phyloP scores from a whole-genome alignment of 1,140 invertebrate genomes.

The Plutomurus gul region DNA sequence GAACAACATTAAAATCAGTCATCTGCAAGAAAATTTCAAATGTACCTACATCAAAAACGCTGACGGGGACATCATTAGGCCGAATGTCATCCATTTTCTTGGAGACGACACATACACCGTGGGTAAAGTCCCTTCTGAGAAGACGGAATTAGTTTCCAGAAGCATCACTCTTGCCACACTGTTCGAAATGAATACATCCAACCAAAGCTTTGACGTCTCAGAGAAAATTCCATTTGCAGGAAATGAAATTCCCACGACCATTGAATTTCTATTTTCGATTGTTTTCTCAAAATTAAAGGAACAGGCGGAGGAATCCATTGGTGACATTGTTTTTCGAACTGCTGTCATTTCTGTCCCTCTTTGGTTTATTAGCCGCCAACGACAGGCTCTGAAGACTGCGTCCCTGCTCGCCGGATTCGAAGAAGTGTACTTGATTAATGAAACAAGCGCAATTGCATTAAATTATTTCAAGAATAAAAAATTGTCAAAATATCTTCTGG shows the following conservation, averaged over 20 bases:
- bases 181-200: background rate
- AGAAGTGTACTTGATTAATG: constrained; percentile 14
- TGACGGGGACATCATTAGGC: too few relatives aligned
- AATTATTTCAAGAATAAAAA: background rate
- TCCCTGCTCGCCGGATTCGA: background rate
- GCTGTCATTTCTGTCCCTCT: background rate
- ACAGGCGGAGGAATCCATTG: background rate
- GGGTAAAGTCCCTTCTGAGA: too few relatives aligned
- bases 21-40: background rate
- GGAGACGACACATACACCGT: too few relatives aligned
- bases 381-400: background rate
- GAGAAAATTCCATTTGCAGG: background rate
- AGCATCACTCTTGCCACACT: too few relatives aligned
- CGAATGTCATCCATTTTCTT: too few relatives aligned
- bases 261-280: background rate
- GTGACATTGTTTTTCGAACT: background rate
- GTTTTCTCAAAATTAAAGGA: background rate
- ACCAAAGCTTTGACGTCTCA: background rate
- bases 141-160: too few relatives aligned
- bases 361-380: background rate
- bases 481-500: background rate
- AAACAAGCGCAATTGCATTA: background rate
- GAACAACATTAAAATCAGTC: background rate
- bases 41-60: too few relatives aligned
- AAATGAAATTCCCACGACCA: background rate